Evolutionary conservation across 2,797 vertebrate species (phyloP).

Genomic region (Tapera naevia): DNA sequence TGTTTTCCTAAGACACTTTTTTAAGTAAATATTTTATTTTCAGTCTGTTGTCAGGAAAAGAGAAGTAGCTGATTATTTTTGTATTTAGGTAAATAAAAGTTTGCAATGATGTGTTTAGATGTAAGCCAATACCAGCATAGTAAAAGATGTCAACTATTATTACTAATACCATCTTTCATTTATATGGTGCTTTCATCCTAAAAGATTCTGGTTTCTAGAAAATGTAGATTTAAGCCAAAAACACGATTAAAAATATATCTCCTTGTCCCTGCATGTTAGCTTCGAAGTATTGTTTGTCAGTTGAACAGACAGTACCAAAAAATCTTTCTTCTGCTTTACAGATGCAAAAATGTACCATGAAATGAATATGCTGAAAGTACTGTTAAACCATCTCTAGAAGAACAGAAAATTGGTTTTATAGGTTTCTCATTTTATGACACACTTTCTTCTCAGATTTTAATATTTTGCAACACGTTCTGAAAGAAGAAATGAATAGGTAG

Average conservation of each 20-base stretch:
- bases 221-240: conserved; percentile 60
- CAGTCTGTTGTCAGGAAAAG: not conserved
- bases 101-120: conserved; percentile 15
- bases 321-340: conserved; percentile 31
- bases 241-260: conserved; percentile 67
- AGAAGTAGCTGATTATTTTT: conserved; percentile 50
- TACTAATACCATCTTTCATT: conserved; percentile 64
- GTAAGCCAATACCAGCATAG: conserved; percentile 13
- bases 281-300: conserved; percentile 55
- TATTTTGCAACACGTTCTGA: conserved; percentile 62
- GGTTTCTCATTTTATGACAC: conserved; percentile 58
- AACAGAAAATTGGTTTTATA: conserved; percentile 65
- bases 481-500: conserved; percentile 64
- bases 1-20: not conserved
- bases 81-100: conserved; percentile 55
- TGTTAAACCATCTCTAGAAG: conserved; percentile 62
- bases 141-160: conserved; percentile 52
- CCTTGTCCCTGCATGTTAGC: conserved; percentile 44
- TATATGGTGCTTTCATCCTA: conserved; percentile 58
- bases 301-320: conserved; percentile 55
- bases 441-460: conserved; percentile 62
- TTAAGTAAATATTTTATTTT: conserved; percentile 55
- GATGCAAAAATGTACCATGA: conserved; percentile 45
- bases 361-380: conserved; percentile 53
- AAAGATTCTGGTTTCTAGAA: conserved; percentile 55